Evolutionary conservation across 2,113 vertebrate genomes (phyloP).

Genomic region (Planiliza haematocheilus): DNA sequence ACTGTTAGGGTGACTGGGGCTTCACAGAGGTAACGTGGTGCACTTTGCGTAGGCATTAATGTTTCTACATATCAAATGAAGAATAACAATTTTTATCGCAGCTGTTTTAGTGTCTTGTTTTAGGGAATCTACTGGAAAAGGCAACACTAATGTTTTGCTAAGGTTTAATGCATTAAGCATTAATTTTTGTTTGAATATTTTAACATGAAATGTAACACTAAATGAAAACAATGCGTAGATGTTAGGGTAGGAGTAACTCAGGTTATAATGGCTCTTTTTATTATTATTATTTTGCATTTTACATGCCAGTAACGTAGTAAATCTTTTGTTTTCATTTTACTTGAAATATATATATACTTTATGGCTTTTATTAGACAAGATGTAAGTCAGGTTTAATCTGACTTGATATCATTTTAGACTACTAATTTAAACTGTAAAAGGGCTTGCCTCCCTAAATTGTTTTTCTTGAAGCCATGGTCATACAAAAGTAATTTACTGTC

Average conservation of each 20-base stretch:
- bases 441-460: not conserved
- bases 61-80: conserved; percentile 28
- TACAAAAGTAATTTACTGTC: not conserved
- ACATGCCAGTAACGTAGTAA: conserved; percentile 17
- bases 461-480: not conserved
- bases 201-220: not conserved
- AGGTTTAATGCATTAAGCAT: conserved; percentile 4
- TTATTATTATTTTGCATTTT: not conserved
- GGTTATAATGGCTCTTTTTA: conserved; percentile 15
- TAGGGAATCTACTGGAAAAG: not conserved
- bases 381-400: not conserved
- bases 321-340: conserved; percentile 17
- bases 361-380: conserved; percentile 1
- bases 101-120: not conserved
- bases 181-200: not conserved
- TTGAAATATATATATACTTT: conserved; percentile 33
- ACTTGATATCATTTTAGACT: not conserved
- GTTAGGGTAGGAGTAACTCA: conserved; percentile 24
- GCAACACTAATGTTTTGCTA: conserved; percentile 24
- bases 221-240: not conserved
- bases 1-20: not conserved
- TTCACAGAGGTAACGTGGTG: not conserved
- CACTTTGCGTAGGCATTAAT: conserved; percentile 17
- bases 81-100: not conserved
- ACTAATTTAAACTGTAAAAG: conserved; percentile 31